Evolutionary conservation across 2,797 vertebrate species (phyloP).

Genomic region (Spheniscus humboldti): DNA sequence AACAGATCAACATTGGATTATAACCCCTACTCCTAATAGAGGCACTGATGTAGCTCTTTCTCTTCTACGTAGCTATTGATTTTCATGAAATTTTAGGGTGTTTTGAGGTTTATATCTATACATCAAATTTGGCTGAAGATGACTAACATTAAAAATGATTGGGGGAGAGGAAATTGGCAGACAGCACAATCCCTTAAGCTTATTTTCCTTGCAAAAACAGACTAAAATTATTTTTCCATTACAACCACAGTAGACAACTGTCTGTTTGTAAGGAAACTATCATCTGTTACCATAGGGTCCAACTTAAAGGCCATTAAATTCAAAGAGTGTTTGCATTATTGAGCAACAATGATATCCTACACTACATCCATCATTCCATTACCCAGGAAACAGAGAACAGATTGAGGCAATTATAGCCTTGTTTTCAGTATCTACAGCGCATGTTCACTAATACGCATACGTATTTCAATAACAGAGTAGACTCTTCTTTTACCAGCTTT

Average conservation of each 20-base stretch:
- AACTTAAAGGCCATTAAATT: background rate
- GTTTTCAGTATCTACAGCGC: background rate
- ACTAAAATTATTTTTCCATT: constrained; percentile 44
- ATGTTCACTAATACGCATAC: background rate
- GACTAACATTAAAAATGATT: background rate
- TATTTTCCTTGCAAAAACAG: constrained; percentile 30
- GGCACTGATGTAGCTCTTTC: background rate
- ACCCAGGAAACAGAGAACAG: background rate
- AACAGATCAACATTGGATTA: background rate
- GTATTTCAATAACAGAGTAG: background rate
- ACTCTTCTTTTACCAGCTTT: background rate
- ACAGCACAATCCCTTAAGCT: background rate
- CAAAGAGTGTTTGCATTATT: background rate
- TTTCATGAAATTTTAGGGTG: background rate
- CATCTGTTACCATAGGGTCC: constrained; percentile 10
- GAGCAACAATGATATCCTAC: background rate
- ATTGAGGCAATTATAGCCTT: background rate
- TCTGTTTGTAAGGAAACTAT: background rate
- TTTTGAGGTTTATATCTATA: background rate
- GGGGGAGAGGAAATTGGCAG: background rate
- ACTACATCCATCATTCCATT: background rate
- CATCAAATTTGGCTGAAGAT: background rate
- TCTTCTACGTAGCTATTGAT: background rate
- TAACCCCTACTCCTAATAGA: background rate
- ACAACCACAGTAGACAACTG: background rate